Conservation (phyloP, 2,888 invertebrate species). For the Meliscaeva auricollis region DNA sequence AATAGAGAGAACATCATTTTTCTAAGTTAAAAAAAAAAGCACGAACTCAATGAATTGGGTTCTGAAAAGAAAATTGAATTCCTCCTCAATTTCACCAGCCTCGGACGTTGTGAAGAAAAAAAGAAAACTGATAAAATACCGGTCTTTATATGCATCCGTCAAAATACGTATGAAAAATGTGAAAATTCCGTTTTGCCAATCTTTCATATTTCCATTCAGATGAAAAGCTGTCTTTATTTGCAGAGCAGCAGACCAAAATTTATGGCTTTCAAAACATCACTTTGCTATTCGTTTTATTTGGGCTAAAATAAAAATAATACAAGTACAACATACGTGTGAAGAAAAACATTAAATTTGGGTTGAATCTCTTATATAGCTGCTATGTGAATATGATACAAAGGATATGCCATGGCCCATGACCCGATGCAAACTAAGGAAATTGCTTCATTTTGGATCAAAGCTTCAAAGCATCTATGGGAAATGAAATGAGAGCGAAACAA, state of each 20-base stretch:
- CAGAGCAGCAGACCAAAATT: neutral
- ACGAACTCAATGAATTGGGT: neutral
- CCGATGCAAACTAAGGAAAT: slow-evolving; percentile 3
- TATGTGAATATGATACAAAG: neutral
- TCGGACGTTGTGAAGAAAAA: neutral
- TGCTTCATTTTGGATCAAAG: slow-evolving; percentile 25
- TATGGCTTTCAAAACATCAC: slow-evolving; percentile 20
- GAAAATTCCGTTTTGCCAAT: neutral
- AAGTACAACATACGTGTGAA: neutral
- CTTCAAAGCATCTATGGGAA: slow-evolving; percentile 9
- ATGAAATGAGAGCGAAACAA: neutral
- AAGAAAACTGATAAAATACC: neutral
- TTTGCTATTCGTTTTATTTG: neutral
- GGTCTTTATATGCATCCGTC: neutral
- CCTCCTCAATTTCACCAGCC: neutral
- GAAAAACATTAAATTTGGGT: slow-evolving; percentile 20
- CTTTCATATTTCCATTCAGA: slow-evolving; percentile 4
- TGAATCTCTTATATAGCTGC: slow-evolving; percentile 2
- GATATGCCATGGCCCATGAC: slow-evolving; percentile 6
- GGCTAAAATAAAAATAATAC: neutral
- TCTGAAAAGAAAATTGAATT: neutral
- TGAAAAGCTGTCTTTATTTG: neutral
- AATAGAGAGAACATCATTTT: too few relatives aligned
- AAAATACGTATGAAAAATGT: neutral
- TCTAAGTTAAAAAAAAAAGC: neutral